phyloP scores from a whole-genome alignment of 2,797 vertebrate genomes.

The Lerista edwardsae region DNA sequence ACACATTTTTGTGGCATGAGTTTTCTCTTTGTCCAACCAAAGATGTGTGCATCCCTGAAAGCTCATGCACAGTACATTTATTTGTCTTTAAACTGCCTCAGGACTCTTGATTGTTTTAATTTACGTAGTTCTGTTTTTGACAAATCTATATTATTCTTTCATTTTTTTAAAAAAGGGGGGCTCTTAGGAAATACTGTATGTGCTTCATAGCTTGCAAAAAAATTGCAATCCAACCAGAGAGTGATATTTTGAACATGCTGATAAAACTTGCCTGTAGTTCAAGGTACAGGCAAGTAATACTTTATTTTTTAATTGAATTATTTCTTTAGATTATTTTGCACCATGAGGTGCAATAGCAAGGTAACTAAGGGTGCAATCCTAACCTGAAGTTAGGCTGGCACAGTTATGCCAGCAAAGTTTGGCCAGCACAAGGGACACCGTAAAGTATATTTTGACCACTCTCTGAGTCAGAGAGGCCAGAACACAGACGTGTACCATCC shows the following conservation, averaged over 20 bases:
- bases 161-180: not conserved
- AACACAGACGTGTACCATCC: too few species aligned
- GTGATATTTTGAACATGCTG: not conserved
- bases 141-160: not conserved
- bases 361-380: slow-evolving; percentile 58
- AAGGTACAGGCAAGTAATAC: not conserved
- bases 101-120: not conserved
- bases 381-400: too few species aligned
- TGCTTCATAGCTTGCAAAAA: not conserved
- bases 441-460: too few species aligned
- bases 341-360: slow-evolving; percentile 52
- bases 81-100: not conserved
- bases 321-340: slow-evolving; percentile 53
- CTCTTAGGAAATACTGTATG: not conserved
- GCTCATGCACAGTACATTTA: not conserved
- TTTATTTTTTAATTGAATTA: slow-evolving; percentile 4
- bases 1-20: not conserved
- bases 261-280: not conserved
- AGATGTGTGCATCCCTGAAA: not conserved
- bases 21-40: not conserved
- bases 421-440: too few species aligned
- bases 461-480: too few species aligned
- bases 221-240: not conserved
- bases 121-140: not conserved
- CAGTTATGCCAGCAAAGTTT: too few species aligned